Evolutionary conservation across 2,113 vertebrate genomes (phyloP), one percentile per base, ranked within the genome.

Genomic region (Ploceus nigricollis): DNA sequence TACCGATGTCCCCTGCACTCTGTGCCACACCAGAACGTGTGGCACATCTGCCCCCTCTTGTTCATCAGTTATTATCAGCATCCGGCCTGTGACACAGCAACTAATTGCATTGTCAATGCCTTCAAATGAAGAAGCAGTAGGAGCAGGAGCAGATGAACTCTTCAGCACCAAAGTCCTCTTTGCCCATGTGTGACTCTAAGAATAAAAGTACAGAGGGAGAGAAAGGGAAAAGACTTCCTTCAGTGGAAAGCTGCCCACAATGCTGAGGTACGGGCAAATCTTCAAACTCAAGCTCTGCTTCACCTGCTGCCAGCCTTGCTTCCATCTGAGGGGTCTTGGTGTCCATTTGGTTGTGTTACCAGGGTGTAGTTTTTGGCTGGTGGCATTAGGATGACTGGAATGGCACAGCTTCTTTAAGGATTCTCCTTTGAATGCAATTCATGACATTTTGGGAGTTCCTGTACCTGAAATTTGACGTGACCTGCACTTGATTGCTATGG

Each of bases 351-450:
- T 65, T 51, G 18, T n/a, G 33, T 71, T 39, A 35, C 28, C 45
- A 63, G 81, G n/a, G 79, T 65, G 23, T 56, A 35, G 25, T 5
- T 77, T 96, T 93, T 84, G 78, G 22, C 48, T 89, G 73, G 40
- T n/a, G 21, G 76, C 70, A 73, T 73, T 78, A 47, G 39, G 72
- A 61, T 94, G 56, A 60, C 54, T 93, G 91, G 84, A 71, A 64
- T 57, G 44, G 78, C n/a, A 60, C 53, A 44, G 58, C 82, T 87
- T 75, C 73, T 87, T 96, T 87, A 64, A 92, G 90, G 87, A 87
- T 66, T 75, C 37, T 60, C 7, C 10, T 91, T 60, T 93, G 60
- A 94, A 81, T 89, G 85, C 86, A 94, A 17, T 93, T 90, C n/a
- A 47, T 89, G 94, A 53, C n/a, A 11, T 77, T 69, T 86, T 9